phyloP scores from a whole-genome alignment of 2,888 invertebrate genomes.

The Pachycephus smyrnensis region DNA sequence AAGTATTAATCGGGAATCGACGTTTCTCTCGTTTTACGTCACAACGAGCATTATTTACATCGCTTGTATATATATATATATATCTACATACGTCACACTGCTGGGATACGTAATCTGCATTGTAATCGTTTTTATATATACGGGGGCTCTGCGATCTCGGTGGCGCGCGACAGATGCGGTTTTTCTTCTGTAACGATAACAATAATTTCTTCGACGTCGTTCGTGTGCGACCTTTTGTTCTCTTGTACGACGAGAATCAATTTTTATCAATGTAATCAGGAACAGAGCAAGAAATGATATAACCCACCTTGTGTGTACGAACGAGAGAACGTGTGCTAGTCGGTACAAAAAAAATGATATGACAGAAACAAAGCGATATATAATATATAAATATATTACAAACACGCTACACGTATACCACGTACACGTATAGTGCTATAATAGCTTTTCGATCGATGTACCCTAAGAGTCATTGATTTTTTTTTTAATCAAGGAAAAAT shows the following conservation, averaged over 20 bases:
- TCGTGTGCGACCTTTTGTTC: not conserved
- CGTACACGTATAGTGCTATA: not conserved
- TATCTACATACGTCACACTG: slow-evolving; percentile 31
- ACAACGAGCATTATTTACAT: not conserved
- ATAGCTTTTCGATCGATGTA: not conserved
- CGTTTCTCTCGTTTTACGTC: not conserved
- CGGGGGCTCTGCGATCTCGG: not conserved
- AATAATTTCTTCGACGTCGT: not conserved
- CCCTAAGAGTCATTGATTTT: not conserved
- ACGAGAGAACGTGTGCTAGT: not conserved
- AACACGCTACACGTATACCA: not conserved
- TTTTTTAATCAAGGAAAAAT: not conserved
- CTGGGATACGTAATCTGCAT: not conserved
- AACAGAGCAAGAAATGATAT: not conserved
- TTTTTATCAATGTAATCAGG: not conserved
- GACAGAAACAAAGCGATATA: not conserved
- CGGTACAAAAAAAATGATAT: not conserved
- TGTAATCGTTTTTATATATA: slow-evolving; percentile 2
- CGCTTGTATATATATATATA: not conserved
- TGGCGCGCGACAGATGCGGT: not conserved
- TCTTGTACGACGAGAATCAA: not conserved
- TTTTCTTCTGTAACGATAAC: not conserved
- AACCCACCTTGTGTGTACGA: not conserved
- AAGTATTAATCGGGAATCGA: not conserved
- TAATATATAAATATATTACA: not conserved